Percentiles rank a stretch among this genome's conserved stretches.
These are phyloP conservation scores for Drosophila antonietae DNA, from an alignment of 2,888 invertebrate genomes.

Conservation along the genomic window DNA sequence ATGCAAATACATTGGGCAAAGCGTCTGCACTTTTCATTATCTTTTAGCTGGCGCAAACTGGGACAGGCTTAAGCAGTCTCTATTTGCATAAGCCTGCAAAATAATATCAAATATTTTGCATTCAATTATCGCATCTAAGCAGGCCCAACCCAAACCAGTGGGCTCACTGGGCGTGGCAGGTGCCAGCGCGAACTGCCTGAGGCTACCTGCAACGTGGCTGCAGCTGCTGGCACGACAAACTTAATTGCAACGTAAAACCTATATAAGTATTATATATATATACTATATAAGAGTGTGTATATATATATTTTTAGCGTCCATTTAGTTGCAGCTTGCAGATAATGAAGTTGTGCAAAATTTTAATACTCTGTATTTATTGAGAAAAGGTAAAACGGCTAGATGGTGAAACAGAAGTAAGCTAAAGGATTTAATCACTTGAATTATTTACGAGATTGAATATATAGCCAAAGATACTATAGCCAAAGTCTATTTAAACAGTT, in stretches of 20 bases:
- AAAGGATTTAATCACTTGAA: background rate
- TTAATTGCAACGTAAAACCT: slow-evolving; percentile 72
- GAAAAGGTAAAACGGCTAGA: background rate
- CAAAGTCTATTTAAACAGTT: background rate
- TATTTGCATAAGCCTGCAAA: slow-evolving; percentile 78
- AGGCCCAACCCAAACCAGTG: slow-evolving; percentile 31
- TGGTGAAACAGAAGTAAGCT: background rate
- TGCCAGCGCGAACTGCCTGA: background rate
- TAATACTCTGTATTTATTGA: background rate
- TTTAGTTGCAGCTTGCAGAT: slow-evolving; percentile 71
- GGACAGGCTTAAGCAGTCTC: slow-evolving; percentile 46
- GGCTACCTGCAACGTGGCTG: too few relatives aligned
- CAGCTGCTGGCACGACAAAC: slow-evolving; percentile 25
- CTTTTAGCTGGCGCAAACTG: slow-evolving; percentile 28
- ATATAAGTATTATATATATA: slow-evolving; percentile 50
- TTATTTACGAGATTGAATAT: background rate
- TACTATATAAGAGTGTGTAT: too few relatives aligned
- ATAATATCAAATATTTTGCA: slow-evolving; percentile 78
- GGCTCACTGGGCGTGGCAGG: slow-evolving; percentile 16
- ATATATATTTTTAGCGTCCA: slow-evolving; percentile 64
- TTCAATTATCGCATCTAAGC: slow-evolving; percentile 69
- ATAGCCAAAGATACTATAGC: too few relatives aligned
- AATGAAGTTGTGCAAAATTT: slow-evolving; percentile 28
- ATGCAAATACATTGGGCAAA: slow-evolving; percentile 60
- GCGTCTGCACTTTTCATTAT: slow-evolving; percentile 71